Evolutionary conservation across 2,888 invertebrate species (phyloP).

Genomic region (Neelides folsomi): DNA sequence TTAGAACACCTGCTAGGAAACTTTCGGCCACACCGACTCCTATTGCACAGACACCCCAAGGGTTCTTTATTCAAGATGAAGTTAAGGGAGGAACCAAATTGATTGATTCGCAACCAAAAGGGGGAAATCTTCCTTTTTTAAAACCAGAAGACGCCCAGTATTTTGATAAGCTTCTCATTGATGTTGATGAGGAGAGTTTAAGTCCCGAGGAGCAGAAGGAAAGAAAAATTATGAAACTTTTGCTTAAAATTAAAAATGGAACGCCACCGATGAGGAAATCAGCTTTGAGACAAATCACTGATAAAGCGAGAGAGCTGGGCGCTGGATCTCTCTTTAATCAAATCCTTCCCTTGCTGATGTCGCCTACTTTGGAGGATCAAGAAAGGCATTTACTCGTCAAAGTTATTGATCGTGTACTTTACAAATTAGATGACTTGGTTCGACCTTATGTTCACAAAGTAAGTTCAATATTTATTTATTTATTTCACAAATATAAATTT

Average conservation of each 20-base stretch:
- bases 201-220: conserved; percentile 96
- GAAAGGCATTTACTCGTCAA: conserved; percentile 97
- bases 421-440: conserved; percentile 95
- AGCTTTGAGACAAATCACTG: conserved; percentile 91
- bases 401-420: conserved; percentile 94
- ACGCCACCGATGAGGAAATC: conserved; percentile 99
- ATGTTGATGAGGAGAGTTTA: conserved; percentile 91
- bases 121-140: conserved; percentile 90
- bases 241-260: conserved; percentile 97
- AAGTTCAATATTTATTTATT: conserved; percentile 28
- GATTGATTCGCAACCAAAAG: conserved; percentile 93
- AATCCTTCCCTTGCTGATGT: conserved; percentile 97
- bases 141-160: conserved; percentile 99
- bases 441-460: conserved; percentile 97
- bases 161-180: conserved; percentile 93
- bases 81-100: conserved; percentile 75
- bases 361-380: conserved; percentile 97
- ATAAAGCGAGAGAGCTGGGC: conserved; percentile 86
- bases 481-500: background rate
- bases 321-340: conserved; percentile 98
- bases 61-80: conserved; percentile 89
- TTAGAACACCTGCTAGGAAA: conserved; percentile 94
- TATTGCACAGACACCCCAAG: conserved; percentile 76
- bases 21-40: conserved; percentile 97
- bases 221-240: conserved; percentile 94